Evolutionary conservation across 2,113 vertebrate genomes (phyloP).

Genomic region (Speoplatyrhinus poulsoni): DNA sequence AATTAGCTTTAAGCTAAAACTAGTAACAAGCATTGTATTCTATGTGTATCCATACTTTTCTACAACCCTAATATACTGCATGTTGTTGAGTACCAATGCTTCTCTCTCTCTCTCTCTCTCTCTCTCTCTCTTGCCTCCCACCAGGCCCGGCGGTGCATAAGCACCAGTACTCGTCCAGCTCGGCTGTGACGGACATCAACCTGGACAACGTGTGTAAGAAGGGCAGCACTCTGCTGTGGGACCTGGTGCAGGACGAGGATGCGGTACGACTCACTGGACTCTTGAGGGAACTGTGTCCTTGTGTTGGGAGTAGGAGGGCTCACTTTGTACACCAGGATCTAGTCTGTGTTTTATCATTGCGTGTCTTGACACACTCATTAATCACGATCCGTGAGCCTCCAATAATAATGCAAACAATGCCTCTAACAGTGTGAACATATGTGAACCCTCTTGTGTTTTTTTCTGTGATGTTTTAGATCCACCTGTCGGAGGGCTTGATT

Average conservation of each 20-base stretch:
- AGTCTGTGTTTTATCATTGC: too few relatives aligned
- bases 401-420: too few relatives aligned
- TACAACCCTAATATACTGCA: too few relatives aligned
- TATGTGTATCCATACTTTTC: too few relatives aligned
- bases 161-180: conserved; percentile 91
- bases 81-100: neutral
- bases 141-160: conserved; percentile 95
- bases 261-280: conserved; percentile 78
- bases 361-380: too few relatives aligned
- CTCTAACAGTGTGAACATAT: neutral
- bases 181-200: conserved; percentile 96
- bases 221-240: conserved; percentile 97
- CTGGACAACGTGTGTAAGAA: conserved; percentile 99
- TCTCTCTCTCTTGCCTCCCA: conserved; percentile 18
- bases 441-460: neutral
- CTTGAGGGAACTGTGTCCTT: too few relatives aligned
- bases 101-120: neutral
- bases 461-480: conserved; percentile 80
- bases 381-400: too few relatives aligned
- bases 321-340: too few relatives aligned
- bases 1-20: too few relatives aligned
- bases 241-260: conserved; percentile 98
- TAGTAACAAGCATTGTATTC: too few relatives aligned
- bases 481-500: conserved; percentile 97
- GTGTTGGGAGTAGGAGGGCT: too few relatives aligned